These are phyloP conservation scores for Thaumatotibia leucotreta DNA, from an alignment of 1,140 invertebrate species.

Conservation along the genomic window DNA sequence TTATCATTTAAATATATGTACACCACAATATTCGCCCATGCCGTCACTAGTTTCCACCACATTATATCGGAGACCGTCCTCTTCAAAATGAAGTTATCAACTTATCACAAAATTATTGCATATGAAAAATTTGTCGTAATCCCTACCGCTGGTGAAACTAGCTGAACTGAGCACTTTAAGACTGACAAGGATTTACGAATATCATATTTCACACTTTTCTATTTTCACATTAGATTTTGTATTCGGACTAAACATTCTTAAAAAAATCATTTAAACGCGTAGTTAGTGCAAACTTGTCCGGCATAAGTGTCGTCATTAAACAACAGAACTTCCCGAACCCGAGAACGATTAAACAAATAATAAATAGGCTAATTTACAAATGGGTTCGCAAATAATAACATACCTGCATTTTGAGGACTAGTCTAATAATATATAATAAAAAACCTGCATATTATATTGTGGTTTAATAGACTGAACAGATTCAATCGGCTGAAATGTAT, in stretches of 20 bases:
- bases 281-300: neutral
- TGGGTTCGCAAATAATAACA: too few species aligned
- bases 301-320: neutral
- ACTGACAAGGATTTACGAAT: conserved; percentile 53
- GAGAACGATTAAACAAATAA: too few species aligned
- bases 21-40: neutral
- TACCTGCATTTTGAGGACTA: too few species aligned
- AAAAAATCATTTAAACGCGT: neutral
- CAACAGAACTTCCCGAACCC: conserved; percentile 19
- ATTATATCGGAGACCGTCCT: conserved; percentile 38
- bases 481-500: conserved; percentile 29
- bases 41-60: neutral
- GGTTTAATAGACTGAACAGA: conserved; percentile 33
- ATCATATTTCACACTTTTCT: conserved; percentile 64
- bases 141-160: conserved; percentile 24
- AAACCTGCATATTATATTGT: conserved; percentile 27
- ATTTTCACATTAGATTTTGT: conserved; percentile 42
- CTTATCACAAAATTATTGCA: neutral
- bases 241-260: conserved; percentile 18
- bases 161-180: conserved; percentile 52
- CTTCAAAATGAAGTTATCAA: conserved; percentile 12
- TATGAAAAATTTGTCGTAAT: conserved; percentile 21
- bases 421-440: too few species aligned
- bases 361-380: too few species aligned
- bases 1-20: neutral